These are phyloP conservation scores for Sinotaia quadrata DNA, from an alignment of 2,888 invertebrate genomes.

Conservation along the genomic window DNA sequence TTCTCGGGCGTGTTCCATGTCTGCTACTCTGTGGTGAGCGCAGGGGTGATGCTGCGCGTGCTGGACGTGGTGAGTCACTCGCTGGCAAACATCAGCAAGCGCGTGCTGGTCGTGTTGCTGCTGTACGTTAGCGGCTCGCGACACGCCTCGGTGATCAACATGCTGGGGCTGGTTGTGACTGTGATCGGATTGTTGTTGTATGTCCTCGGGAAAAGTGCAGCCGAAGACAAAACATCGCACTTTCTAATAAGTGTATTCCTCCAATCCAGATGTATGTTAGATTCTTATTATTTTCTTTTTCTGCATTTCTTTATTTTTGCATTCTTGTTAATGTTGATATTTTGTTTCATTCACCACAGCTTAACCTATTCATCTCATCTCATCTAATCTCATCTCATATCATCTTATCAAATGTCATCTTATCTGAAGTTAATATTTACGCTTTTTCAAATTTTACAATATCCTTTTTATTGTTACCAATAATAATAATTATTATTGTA, in stretches of 20 bases:
- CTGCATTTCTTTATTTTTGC: not conserved
- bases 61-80: slow-evolving; percentile 41
- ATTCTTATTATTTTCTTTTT: not conserved
- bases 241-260: not conserved
- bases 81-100: slow-evolving; percentile 39
- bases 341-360: too few species aligned
- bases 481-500: too few species aligned
- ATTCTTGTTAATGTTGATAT: too few species aligned
- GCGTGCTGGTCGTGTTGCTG: slow-evolving; percentile 37
- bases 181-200: slow-evolving; percentile 30
- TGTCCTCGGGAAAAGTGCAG: slow-evolving; percentile 13
- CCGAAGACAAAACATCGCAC: not conserved
- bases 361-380: too few species aligned
- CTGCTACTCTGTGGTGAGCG: slow-evolving; percentile 36
- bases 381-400: too few species aligned
- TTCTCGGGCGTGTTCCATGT: slow-evolving; percentile 39
- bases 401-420: too few species aligned
- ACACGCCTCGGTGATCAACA: slow-evolving; percentile 27
- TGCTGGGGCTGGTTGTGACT: slow-evolving; percentile 28
- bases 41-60: slow-evolving; percentile 27
- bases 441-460: too few species aligned
- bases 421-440: too few species aligned
- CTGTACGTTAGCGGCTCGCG: slow-evolving; percentile 33
- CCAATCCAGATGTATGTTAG: too few species aligned
- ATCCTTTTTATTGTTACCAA: too few species aligned